Base-by-base conservation (phyloP, 2,888 invertebrate species). In the Hypolimnas misippus region DNA sequence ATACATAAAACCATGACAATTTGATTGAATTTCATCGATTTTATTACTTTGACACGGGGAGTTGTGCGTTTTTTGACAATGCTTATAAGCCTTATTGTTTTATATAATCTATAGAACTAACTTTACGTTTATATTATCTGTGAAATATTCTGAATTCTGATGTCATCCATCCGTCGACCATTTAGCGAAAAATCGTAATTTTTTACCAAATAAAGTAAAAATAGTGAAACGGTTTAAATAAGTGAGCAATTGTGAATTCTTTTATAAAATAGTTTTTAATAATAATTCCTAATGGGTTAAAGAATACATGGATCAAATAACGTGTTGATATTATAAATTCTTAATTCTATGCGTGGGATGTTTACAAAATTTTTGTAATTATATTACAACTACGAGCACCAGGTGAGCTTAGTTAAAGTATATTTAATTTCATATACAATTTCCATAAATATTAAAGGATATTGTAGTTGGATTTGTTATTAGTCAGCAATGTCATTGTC, bases 321-420 rank as follows among this genome's bases (percentile, higher is more conserved):
- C 46, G 31, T 57, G 51, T 50, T 44, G 44, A 62, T 59, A 59
- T 54, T 52, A 40, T 46, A 50, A 57, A 63, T 81, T 81, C 76
- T 72, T 76, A 77, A 78, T 77, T 82, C 82, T 74, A 77, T 85
- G 89, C 86, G 90, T 91, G 87, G 90, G 91, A 81, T 84, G 86
- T 82, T 78, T 77, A 79, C 76, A 76, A 81, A 76, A 75, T 76
- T 67, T 70, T 71, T 58, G 35, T 57, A 68, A 61, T 66, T 64
- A 60, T 63, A 51, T 60, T 56, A 66, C 61, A 57, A 64, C 54
- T 63, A 33, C 61, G 31, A 52, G 21, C 51, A 50, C 53, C 57
- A 67, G 63, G 63, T 60, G 54, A 66, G 42, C 56, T 63, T 63
- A 40, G 49, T 51, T 53, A 53, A 40, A 31, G 21, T 61, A 40